A percentile compares a stretch with the other conserved stretches of the same genome.
phyloP scores from a whole-genome alignment of 2,888 invertebrate genomes.

The Argyresthia goedartella region DNA sequence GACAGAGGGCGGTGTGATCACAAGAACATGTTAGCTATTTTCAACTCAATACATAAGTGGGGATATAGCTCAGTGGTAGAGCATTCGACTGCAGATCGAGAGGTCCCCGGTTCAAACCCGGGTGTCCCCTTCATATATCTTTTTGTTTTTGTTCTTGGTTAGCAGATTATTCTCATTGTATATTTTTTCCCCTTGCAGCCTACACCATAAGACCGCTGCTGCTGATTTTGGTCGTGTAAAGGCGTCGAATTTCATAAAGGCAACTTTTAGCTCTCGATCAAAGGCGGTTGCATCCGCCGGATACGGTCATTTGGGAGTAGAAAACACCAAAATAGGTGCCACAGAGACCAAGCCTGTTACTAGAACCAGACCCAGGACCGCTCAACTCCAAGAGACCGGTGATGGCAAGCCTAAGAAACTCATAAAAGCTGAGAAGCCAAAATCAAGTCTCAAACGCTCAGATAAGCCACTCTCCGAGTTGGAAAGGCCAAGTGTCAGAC shows the following conservation, averaged over 20 bases:
- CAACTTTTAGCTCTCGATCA: conserved; percentile 59
- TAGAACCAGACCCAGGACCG: conserved; percentile 58
- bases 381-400: conserved; percentile 28
- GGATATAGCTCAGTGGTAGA: conserved; percentile 70
- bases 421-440: conserved; percentile 31
- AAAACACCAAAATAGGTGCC: conserved; percentile 63
- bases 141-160: conserved; percentile 13
- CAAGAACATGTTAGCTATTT: conserved; percentile 21
- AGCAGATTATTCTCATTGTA: neutral
- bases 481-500: conserved; percentile 30
- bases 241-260: conserved; percentile 56
- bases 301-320: conserved; percentile 30
- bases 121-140: conserved; percentile 47
- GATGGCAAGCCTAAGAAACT: conserved; percentile 17
- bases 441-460: conserved; percentile 26
- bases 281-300: conserved; percentile 49
- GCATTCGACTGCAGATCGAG: conserved; percentile 70
- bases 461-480: conserved; percentile 33
- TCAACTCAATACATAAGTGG: conserved; percentile 14
- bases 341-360: conserved; percentile 64
- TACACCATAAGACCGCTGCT: neutral
- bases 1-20: conserved; percentile 23
- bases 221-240: neutral
- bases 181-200: neutral
- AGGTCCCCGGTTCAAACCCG: conserved; percentile 71